Conservation (phyloP, 2,113 vertebrate species). For the human region GRCh38 chr14:47960001-47960500, state of each 20-base stretch:
- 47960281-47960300: constrained; percentile 26
- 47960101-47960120: constrained; percentile 56
- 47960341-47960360: constrained; percentile 21
- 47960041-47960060: background rate
- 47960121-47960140: constrained; percentile 48
- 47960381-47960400: background rate
- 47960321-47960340: background rate
- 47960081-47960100: background rate
- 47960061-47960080: background rate
- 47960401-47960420: background rate
- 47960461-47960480: background rate
- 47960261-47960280: constrained; percentile 65
- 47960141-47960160: constrained; percentile 65
- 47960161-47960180: constrained; percentile 75
- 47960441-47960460: constrained; percentile 6
- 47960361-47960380: background rate
- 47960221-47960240: constrained; percentile 68
- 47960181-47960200: constrained; percentile 68
- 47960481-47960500: background rate
- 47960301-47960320: constrained; percentile 27
- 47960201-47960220: constrained; percentile 69
- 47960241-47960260: constrained; percentile 79
- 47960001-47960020: background rate
- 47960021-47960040: background rate
- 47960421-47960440: background rate